Percentiles rank a stretch among this genome's conserved stretches.
Conservation (phyloP, 2,113 vertebrate genomes). For the Raphicerus campestris region DNA sequence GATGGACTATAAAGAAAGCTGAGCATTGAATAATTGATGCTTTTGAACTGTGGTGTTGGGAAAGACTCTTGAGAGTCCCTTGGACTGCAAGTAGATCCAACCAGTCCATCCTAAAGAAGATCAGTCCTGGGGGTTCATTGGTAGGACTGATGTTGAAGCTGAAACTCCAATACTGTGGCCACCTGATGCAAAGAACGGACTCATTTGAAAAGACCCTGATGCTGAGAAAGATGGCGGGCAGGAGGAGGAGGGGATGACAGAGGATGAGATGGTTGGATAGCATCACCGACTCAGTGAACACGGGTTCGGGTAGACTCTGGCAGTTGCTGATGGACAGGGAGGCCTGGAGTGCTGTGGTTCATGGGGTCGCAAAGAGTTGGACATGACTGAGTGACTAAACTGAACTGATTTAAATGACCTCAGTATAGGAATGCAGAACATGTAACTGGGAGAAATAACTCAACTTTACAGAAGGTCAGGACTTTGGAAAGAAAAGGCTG, state of each 20-base stretch:
- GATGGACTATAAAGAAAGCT: neutral
- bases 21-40: fast-evolving
- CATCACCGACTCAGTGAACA: neutral
- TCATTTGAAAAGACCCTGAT: neutral
- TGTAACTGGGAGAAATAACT: neutral
- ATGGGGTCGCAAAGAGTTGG: fast-evolving
- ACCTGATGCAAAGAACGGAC: neutral
- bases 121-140: neutral
- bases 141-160: neutral
- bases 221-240: neutral
- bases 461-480: neutral
- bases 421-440: neutral
- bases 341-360: neutral
- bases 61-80: neutral
- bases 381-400: neutral
- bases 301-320: too few species aligned
- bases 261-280: neutral
- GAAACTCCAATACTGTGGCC: neutral
- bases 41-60: neutral
- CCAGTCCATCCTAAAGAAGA: neutral
- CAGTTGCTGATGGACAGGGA: neutral
- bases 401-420: neutral
- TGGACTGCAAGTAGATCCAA: neutral
- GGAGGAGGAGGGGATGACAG: neutral
- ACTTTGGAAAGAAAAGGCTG: neutral